Percentiles rank a stretch among this genome's conserved stretches.
phyloP scores from a whole-genome alignment of 2,113 vertebrate species.

The Calypte anna region DNA sequence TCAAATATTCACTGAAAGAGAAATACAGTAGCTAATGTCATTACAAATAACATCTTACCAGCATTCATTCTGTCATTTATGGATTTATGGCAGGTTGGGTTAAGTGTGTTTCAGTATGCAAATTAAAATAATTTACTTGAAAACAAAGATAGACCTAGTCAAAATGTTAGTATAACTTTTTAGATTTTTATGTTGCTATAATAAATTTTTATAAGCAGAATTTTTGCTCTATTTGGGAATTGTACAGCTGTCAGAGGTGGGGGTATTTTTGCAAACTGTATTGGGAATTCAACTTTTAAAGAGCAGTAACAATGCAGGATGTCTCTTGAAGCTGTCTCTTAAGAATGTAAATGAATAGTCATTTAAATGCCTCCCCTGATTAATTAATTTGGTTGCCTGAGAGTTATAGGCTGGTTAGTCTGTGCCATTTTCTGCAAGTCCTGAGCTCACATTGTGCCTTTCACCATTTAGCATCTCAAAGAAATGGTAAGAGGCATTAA shows the following conservation, averaged over 20 bases:
- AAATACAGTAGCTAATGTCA: neutral
- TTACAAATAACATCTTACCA: neutral
- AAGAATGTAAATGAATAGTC: neutral
- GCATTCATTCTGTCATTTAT: conserved; percentile 5
- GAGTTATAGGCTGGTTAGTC: neutral
- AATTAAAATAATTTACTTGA: conserved; percentile 11
- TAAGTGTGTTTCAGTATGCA: neutral
- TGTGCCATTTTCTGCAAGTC: neutral
- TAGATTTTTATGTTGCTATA: neutral
- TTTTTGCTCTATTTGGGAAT: neutral
- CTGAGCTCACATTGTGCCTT: neutral
- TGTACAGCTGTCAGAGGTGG: neutral
- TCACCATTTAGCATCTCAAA: neutral
- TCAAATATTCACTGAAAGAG: neutral
- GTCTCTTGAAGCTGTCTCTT: neutral
- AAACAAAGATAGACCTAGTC: neutral
- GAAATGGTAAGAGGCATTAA: neutral
- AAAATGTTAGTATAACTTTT: neutral
- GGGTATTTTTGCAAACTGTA: neutral
- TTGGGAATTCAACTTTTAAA: neutral
- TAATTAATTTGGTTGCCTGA: neutral
- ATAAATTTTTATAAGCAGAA: neutral
- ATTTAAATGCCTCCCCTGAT: neutral
- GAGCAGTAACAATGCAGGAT: neutral
- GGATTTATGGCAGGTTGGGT: neutral